A percentile compares a stretch with the other conserved stretches of the same genome.
Evolutionary conservation across 2,888 invertebrate genomes (phyloP).

Genomic region (Metalampra italica): DNA sequence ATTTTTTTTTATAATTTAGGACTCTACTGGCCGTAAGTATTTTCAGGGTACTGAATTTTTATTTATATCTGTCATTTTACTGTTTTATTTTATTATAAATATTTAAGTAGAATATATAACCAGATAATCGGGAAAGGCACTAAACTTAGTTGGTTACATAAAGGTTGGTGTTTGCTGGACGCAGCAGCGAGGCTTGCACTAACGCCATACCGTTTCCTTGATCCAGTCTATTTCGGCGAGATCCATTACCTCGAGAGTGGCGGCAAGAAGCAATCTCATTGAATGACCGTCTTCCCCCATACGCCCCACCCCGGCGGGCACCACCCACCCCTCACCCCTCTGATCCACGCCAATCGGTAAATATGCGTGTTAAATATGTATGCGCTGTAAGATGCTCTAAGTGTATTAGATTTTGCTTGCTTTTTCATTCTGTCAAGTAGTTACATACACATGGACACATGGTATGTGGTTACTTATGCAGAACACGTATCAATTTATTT

Average conservation of each 20-base stretch:
- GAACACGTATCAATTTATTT: slow-evolving; percentile 48
- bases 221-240: slow-evolving; percentile 76
- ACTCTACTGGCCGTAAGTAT: too few relatives aligned
- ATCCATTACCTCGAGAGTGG: slow-evolving; percentile 77
- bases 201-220: slow-evolving; percentile 66
- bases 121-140: too few relatives aligned
- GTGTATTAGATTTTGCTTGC: slow-evolving; percentile 77
- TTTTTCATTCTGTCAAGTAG: slow-evolving; percentile 72
- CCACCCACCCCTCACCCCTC: slow-evolving; percentile 34
- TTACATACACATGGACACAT: slow-evolving; percentile 39
- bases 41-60: too few relatives aligned
- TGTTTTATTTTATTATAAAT: too few relatives aligned
- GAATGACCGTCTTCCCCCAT: slow-evolving; percentile 69
- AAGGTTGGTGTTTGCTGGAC: slow-evolving; percentile 5
- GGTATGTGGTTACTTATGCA: slow-evolving; percentile 47
- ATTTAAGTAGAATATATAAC: too few relatives aligned
- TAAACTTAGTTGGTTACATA: too few relatives aligned
- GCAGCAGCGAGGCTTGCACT: slow-evolving; percentile 30
- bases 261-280: slow-evolving; percentile 80
- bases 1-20: too few relatives aligned
- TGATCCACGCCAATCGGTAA: slow-evolving; percentile 76
- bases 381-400: slow-evolving; percentile 73
- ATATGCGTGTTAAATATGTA: slow-evolving; percentile 79
- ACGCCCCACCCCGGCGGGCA: slow-evolving; percentile 33
- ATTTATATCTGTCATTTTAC: too few relatives aligned